These are phyloP conservation scores for Microcebus griseorufus DNA, from an alignment of 2,113 vertebrate species.

Conservation along the genomic window DNA sequence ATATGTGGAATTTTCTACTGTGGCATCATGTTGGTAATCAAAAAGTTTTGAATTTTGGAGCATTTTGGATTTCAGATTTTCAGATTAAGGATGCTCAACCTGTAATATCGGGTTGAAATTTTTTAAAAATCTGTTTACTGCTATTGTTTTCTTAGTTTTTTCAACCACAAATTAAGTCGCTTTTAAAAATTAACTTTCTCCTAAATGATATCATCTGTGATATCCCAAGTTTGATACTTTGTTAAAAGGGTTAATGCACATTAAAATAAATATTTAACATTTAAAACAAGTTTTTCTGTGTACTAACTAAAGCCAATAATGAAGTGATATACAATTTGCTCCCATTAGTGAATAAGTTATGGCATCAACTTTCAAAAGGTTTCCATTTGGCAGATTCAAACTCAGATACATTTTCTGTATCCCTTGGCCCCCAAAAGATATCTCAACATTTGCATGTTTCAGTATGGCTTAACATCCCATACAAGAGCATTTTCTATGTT, in stretches of 20 bases:
- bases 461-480: neutral
- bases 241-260: neutral
- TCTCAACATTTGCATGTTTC: neutral
- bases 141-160: constrained; percentile 1
- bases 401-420: neutral
- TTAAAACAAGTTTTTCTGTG: neutral
- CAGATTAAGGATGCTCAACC: neutral
- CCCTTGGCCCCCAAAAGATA: neutral
- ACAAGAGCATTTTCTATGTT: neutral
- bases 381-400: neutral
- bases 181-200: constrained; percentile 8
- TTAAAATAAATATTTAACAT: constrained; percentile 2
- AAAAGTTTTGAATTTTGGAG: neutral
- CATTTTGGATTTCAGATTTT: neutral
- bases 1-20: neutral
- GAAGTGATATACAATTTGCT: neutral
- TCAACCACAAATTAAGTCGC: neutral
- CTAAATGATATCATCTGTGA: neutral
- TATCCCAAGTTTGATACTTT: neutral
- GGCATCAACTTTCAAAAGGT: neutral
- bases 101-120: neutral
- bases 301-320: neutral
- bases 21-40: neutral
- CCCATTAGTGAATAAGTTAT: neutral
- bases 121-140: neutral